These are phyloP conservation scores for Crotalus viridis DNA, from an alignment of 2,113 vertebrate genomes.

Conservation along the genomic window DNA sequence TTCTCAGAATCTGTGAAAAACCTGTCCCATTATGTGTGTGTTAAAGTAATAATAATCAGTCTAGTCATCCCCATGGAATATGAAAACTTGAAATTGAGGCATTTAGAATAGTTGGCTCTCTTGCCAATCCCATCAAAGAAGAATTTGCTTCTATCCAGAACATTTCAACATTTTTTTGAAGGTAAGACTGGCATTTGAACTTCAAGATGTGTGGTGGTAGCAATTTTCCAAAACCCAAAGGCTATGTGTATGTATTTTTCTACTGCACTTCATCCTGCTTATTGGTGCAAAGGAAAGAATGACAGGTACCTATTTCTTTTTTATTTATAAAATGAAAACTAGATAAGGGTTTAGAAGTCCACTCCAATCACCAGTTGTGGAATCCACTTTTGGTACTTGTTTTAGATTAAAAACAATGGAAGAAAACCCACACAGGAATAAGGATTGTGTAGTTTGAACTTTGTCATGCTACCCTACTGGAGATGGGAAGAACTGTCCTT, in stretches of 20 bases:
- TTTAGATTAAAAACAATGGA: background rate
- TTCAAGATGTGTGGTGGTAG: background rate
- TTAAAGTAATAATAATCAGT: background rate
- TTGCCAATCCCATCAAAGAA: background rate
- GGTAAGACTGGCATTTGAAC: background rate
- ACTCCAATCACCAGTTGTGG: background rate
- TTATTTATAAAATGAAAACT: background rate
- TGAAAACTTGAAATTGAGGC: background rate
- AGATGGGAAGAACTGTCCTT: background rate
- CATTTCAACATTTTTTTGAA: background rate
- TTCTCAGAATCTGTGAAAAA: background rate
- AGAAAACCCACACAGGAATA: background rate
- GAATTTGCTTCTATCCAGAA: background rate
- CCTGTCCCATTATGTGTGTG: background rate
- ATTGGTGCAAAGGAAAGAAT: background rate
- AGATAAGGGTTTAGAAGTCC: background rate
- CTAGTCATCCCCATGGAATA: background rate
- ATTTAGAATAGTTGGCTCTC: background rate
- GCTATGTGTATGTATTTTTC: background rate
- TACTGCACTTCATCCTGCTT: background rate
- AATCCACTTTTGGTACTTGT: background rate
- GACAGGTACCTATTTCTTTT: background rate
- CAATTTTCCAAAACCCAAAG: background rate
- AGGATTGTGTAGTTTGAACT: background rate
- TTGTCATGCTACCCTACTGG: background rate